Evolutionary conservation across 2,113 vertebrate genomes (phyloP).

Genomic region (Syngnathus typhle): DNA sequence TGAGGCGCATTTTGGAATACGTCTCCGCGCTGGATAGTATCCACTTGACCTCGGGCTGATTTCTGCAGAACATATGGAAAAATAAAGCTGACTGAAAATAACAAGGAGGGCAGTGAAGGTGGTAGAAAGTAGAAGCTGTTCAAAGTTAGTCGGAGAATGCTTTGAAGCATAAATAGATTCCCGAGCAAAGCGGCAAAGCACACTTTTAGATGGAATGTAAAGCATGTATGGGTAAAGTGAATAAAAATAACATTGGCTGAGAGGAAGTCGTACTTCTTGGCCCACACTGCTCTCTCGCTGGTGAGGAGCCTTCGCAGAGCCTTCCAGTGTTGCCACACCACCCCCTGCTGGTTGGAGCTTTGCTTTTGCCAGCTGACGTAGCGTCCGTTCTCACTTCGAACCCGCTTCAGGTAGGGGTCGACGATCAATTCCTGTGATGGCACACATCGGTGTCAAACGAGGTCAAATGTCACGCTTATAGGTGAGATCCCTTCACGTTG

Average conservation of each 20-base stretch:
- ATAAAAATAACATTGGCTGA: background rate
- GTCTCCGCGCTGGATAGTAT: slow-evolving; percentile 88
- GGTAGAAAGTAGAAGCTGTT: background rate
- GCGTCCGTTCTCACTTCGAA: slow-evolving; percentile 75
- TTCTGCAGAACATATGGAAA: slow-evolving; percentile 51
- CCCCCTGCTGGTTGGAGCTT: slow-evolving; percentile 75
- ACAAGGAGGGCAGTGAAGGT: background rate
- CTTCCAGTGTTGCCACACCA: slow-evolving; percentile 83
- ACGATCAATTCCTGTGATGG: slow-evolving; percentile 77
- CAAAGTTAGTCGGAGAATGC: background rate
- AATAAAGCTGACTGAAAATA: background rate
- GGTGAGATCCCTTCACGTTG: background rate
- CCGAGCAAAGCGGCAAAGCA: background rate
- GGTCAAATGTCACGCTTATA: background rate
- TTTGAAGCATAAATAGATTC: background rate
- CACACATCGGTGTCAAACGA: slow-evolving; percentile 7
- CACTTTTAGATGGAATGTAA: background rate
- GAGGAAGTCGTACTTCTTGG: slow-evolving; percentile 69
- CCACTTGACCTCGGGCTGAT: slow-evolving; percentile 75
- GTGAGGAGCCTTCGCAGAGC: slow-evolving; percentile 79
- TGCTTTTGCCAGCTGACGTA: slow-evolving; percentile 77
- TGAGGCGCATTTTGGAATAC: slow-evolving; percentile 93
- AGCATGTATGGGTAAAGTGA: background rate
- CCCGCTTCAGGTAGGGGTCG: slow-evolving; percentile 75
- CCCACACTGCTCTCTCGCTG: slow-evolving; percentile 85